Base-by-base conservation (phyloP, 30 jellyfish, hydroid and myxozoan genomes). In the Hydractinia echinata region DNA sequence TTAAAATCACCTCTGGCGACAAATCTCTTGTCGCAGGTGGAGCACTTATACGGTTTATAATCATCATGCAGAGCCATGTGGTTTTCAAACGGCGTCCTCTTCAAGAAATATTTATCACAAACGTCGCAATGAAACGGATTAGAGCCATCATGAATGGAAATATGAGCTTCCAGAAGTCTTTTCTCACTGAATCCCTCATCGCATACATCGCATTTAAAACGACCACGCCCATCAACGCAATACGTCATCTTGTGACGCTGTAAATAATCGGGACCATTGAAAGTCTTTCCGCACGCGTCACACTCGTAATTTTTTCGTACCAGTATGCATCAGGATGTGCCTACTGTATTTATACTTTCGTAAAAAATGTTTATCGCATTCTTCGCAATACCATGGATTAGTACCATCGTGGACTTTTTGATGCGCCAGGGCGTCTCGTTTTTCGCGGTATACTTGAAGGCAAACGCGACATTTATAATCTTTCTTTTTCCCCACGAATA, bases 361-460 rank as follows among this genome's bases (percentile, higher is more conserved):
- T 64, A 77, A 77, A 60, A 77, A 77, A 55, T 77, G 85, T 77
- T 77, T 77, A 7, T 64, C 73, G 80, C 85, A 77, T 44, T 52
- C 60, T 77, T 77, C 66, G 53, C 85, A 77, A 60, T 52, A 64
- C 85, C 85, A 77, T 11, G 85, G 85, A 55, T 77, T 77, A n/a
- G 87, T 61, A 20, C 81, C 81, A 15, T 52, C 87, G 55, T 80
- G 87, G 10, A 61, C 84, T 60, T 53, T 64, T 56, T 52, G 67
- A 53, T 80, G 87, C 18, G 84, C 54, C 52, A 52, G 49, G 7
- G 87, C 87, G 15, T 80, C 87, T 21, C 84, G 84, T 49, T 61
- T 62, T 48, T 80, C 84, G 18, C 83, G 84, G 61, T 61, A 80
- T 9, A 61, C 16, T 67, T 80, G 87, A 2, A 0, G 10, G 53